Evolutionary conservation across 2,888 invertebrate genomes (phyloP).

Genomic region (Brassicogethes aeneus): DNA sequence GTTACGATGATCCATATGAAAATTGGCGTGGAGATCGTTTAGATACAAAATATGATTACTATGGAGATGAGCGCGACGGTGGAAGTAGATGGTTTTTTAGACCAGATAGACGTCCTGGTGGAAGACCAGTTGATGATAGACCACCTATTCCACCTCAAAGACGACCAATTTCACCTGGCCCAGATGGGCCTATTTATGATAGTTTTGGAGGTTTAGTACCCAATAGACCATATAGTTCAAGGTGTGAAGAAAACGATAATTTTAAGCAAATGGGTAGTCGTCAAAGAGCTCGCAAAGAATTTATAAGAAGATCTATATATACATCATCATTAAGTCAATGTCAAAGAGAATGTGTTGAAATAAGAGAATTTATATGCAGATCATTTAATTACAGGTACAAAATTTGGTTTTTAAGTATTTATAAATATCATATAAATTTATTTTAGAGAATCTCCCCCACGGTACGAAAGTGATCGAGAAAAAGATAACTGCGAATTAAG

Average conservation of each 20-base stretch:
- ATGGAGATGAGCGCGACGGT: constrained; percentile 33
- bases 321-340: constrained; percentile 70
- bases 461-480: constrained; percentile 48
- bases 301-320: constrained; percentile 62
- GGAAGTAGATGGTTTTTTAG: constrained; percentile 34
- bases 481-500: constrained; percentile 85
- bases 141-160: constrained; percentile 16
- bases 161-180: constrained; percentile 32
- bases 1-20: constrained; percentile 27
- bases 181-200: constrained; percentile 39
- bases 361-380: constrained; percentile 73
- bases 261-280: constrained; percentile 74
- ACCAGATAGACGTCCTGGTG: constrained; percentile 30
- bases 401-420: background rate
- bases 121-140: constrained; percentile 24
- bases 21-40: constrained; percentile 28
- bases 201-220: constrained; percentile 36
- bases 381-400: constrained; percentile 76
- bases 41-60: constrained; percentile 25
- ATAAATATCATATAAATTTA: constrained; percentile 2
- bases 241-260: constrained; percentile 74
- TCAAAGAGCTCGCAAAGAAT: constrained; percentile 70
- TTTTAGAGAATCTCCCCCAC: constrained; percentile 21
- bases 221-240: constrained; percentile 42
- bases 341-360: constrained; percentile 76